Evolutionary conservation across 53 echinoderm and acorn worm genomes (phyloP), one percentile per base, ranked within the genome.

Genomic region (Antedon mediterranea): DNA sequence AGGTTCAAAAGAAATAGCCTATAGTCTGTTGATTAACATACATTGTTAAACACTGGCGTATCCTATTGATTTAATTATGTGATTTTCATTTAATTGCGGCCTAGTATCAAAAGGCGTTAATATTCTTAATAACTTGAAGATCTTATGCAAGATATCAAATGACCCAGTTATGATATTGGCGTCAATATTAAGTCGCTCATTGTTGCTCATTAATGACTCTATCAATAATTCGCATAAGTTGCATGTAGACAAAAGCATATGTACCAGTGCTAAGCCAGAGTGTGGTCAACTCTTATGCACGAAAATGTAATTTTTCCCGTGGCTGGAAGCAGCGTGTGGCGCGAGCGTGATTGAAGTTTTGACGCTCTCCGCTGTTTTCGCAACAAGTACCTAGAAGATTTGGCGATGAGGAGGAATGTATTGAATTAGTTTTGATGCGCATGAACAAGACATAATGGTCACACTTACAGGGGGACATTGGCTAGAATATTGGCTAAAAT

Each of bases 211-310:
- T 57, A 18, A 13, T 57, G 57, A 23, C 57, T 57, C 15, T 57
- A 13, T 57, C 20, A 18, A 11, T 57, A 57, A 57, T 57, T 57
- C 57, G 23, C 57, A 23, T 57, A 57, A 26, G 14, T 57, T 57
- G 57, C 57, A 57, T 57, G 57, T 57, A 57, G 57, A 57, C 57
- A 57, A 57, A 57, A 57, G 57, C 57, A 57, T 57, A 57, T 57
- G 57, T 18, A 26, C 57, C 57, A 57, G 57, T 11, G 7, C 23
- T 57, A 18, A 26, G 23, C 15, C 57, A 13, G 57, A 57, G 57
- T 57, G 57, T 57, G 57, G 57, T 57, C 57, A 57, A 18, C 23
- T 57, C 57, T 57, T 57, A 57, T 57, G 57, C 57, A 57, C 57
- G 57, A 57, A 57, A 57, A 57, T 57, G 57, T 57, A 57, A 57